Evolutionary conservation across 2,797 vertebrate species (phyloP).

Genomic region (Onychomys torridus): DNA sequence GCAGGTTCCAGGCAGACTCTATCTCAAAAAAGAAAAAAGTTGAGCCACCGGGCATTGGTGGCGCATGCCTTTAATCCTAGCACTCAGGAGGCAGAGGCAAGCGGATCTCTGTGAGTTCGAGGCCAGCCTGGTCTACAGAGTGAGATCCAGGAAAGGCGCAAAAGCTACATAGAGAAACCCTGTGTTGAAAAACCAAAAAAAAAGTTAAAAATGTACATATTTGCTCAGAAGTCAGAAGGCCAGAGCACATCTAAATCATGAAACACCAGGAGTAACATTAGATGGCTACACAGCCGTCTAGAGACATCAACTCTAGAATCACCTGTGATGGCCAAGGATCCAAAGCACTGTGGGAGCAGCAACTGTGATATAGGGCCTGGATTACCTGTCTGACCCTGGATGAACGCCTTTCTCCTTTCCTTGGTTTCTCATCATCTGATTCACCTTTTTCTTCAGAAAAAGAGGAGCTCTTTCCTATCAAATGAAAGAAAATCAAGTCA

Average conservation of each 20-base stretch:
- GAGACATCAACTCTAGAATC: constrained; percentile 64
- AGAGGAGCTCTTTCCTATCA: constrained; percentile 82
- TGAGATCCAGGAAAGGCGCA: no score
- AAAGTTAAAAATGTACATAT: background rate
- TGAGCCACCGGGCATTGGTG: no score
- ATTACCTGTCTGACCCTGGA: constrained; percentile 85
- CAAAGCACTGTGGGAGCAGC: constrained; percentile 67
- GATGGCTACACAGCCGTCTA: constrained; percentile 17
- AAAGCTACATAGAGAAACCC: no score
- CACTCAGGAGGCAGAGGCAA: no score
- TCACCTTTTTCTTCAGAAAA: constrained; percentile 85
- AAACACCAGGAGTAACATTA: constrained; percentile 56
- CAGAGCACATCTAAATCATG: constrained; percentile 70
- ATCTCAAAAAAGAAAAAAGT: background rate
- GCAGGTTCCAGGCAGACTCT: background rate
- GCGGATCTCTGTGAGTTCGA: no score
- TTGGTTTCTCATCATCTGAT: constrained; percentile 85
- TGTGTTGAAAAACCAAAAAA: no score
- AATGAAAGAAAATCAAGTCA: constrained; percentile 66
- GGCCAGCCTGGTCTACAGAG: no score
- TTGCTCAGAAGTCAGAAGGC: constrained; percentile 66
- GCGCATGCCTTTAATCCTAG: no score
- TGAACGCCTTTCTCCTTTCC: constrained; percentile 84
- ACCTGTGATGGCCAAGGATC: constrained; percentile 71
- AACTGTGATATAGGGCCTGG: background rate